Conservation (phyloP, 1,140 invertebrate genomes). For the Drosophila parabipectinata region DNA sequence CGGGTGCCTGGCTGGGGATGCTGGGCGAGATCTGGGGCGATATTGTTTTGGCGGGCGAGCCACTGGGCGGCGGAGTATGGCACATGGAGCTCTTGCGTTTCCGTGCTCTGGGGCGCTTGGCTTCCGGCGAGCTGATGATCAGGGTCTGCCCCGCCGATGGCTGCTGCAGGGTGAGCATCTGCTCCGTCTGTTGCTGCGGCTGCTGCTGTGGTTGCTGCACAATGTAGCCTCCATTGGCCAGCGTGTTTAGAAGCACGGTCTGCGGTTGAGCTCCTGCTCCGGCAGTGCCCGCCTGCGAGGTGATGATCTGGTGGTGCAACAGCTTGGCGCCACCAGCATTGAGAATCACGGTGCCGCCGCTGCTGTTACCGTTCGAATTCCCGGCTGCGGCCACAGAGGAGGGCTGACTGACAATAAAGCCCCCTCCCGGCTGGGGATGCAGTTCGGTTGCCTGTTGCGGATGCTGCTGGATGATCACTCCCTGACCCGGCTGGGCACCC, state of each 20-base stretch:
- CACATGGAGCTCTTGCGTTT: conserved; percentile 60
- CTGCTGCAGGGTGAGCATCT: conserved; percentile 87
- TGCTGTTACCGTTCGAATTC: conserved; percentile 14
- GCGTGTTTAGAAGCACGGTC: conserved; percentile 91
- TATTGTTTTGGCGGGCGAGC: conserved; percentile 57
- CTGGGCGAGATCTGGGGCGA: conserved; percentile 83
- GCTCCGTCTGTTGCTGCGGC: conserved; percentile 78
- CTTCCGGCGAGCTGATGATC: conserved; percentile 87
- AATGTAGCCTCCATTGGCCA: conserved; percentile 91
- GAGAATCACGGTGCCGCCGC: conserved; percentile 61
- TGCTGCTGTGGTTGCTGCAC: conserved; percentile 82
- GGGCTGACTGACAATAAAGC: conserved; percentile 75
- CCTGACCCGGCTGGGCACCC: conserved; percentile 18
- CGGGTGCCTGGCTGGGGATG: conserved; percentile 76
- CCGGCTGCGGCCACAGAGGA: conserved; percentile 16
- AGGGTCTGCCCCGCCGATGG: conserved; percentile 36
- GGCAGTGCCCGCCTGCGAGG: conserved; percentile 73
- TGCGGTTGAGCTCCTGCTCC: conserved; percentile 76
- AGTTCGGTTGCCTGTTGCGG: conserved; percentile 51
- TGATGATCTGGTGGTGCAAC: conserved; percentile 83
- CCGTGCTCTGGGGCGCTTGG: conserved; percentile 44
- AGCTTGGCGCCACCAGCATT: conserved; percentile 67
- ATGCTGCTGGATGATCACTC: conserved; percentile 52
- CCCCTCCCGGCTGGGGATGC: conserved; percentile 51
- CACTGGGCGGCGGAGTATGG: conserved; percentile 57